phyloP scores from a whole-genome alignment of 2,888 invertebrate species.

The Clunio marinus region DNA sequence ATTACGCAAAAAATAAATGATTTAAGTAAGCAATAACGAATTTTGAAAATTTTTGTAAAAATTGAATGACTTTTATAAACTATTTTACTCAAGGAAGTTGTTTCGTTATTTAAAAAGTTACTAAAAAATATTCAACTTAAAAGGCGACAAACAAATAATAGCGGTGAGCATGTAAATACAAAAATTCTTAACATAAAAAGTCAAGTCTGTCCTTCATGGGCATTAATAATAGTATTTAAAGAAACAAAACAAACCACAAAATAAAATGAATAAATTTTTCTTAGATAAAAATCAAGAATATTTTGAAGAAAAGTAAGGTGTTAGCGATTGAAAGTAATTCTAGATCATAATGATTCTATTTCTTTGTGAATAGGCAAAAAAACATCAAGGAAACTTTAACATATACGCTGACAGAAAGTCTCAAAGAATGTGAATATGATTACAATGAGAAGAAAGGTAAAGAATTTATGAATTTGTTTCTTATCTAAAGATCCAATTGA shows the following conservation, averaged over 20 bases:
- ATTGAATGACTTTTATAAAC: too few relatives aligned
- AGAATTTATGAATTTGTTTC: background rate
- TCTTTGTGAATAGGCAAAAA: conserved; percentile 44
- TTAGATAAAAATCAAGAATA: conserved; percentile 14
- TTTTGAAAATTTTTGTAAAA: too few relatives aligned
- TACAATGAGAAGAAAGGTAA: conserved; percentile 42
- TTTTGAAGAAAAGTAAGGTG: conserved; percentile 32
- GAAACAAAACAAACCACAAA: too few relatives aligned
- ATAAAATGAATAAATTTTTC: conserved; percentile 34
- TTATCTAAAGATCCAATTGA: background rate
- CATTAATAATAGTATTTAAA: background rate
- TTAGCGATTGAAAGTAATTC: conserved; percentile 3
- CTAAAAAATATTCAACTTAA: too few relatives aligned
- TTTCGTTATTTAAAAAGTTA: too few relatives aligned
- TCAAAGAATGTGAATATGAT: conserved; percentile 73
- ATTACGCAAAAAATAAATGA: too few relatives aligned
- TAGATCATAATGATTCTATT: background rate
- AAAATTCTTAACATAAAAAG: background rate
- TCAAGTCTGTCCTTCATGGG: background rate
- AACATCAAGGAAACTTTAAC: conserved; percentile 64
- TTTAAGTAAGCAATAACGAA: too few relatives aligned
- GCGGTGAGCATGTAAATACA: too few relatives aligned
- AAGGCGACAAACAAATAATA: too few relatives aligned
- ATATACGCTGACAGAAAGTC: conserved; percentile 68
- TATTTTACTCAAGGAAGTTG: too few relatives aligned